Evolutionary conservation across 2,888 invertebrate species (phyloP), one percentile per base, ranked within the genome.

Genomic region (Dioctria linearis): DNA sequence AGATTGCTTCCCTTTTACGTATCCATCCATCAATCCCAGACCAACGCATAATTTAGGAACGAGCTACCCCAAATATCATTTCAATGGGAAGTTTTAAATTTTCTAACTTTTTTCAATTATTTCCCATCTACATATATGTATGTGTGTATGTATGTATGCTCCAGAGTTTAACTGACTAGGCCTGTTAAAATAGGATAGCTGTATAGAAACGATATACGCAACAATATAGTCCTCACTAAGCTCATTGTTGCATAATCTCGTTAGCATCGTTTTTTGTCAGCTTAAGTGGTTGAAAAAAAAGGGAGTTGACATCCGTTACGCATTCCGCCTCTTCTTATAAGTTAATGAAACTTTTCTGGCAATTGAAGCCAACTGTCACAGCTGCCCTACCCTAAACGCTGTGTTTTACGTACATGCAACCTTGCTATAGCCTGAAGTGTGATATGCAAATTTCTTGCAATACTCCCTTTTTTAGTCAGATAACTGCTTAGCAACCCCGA

Each of bases 291-390:
- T 54, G 54, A 3, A 54, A 25, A n/a, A 25, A 54, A 54, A 54
- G 54, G 54, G 54, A 54, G 54, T 54, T 54, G 2, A 54, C 54
- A 54, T 54, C 54, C 54, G 11, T 54, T n/a, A 54, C 54, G 54
- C 54, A 54, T 54, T 54, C 54, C 54, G 54, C 54, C 54, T 54
- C 54, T 54, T 54, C 25, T 25, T 25, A 25, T 54, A 4, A 54
- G 54, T 8, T n/a, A 54, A 6, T 8, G 54, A 54, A 54, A 54
- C 54, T 54, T 54, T 54, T 54, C 54, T 54, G 54, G 54, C 11
- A 54, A 54, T 54, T 54, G 54, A 54, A 54, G 54, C 54, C 54
- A 54, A 54, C 54, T 54, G 54, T 54, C 54, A 54, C 54, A 54
- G 54, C 54, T 54, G 54, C 54, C n/a, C 25, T 25, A 25, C 25